A percentile compares a stretch with the other conserved stretches of the same genome.
These are phyloP conservation scores for Remorina albescens DNA, from an alignment of 2,797 vertebrate species.

Conservation along the genomic window DNA sequence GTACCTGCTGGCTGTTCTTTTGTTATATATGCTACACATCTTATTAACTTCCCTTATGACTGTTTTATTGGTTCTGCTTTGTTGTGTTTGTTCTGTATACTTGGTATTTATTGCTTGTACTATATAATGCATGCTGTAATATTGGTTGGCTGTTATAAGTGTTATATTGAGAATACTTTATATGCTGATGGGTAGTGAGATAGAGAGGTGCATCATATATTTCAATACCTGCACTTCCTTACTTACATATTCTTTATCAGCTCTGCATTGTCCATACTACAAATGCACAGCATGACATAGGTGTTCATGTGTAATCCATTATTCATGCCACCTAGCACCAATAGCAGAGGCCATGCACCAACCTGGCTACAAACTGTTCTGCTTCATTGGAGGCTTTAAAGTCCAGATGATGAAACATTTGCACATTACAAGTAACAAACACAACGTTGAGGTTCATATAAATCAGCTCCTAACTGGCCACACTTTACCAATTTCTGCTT, in stretches of 20 bases:
- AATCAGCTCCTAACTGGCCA: too few relatives aligned
- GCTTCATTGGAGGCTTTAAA: too few relatives aligned
- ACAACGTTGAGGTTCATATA: too few relatives aligned
- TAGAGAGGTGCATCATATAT: background rate
- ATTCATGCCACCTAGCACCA: background rate
- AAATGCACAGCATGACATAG: background rate
- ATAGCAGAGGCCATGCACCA: too few relatives aligned
- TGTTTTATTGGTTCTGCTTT: background rate
- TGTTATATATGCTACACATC: background rate
- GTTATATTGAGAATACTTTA: background rate
- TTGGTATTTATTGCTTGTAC: background rate
- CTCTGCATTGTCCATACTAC: background rate
- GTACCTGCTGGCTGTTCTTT: background rate
- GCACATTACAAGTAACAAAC: background rate
- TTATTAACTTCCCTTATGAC: background rate
- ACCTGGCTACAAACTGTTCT: too few relatives aligned
- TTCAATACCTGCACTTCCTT: background rate
- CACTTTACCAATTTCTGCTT: too few relatives aligned
- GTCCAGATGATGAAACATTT: too few relatives aligned
- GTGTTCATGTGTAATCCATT: background rate
- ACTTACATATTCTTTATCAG: background rate
- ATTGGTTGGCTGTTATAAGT: background rate
- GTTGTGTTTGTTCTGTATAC: background rate
- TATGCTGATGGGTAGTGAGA: background rate
- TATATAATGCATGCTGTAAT: background rate